Base-by-base conservation (phyloP, 2,113 vertebrate species). In the Hydrochoerus hydrochaeris region DNA sequence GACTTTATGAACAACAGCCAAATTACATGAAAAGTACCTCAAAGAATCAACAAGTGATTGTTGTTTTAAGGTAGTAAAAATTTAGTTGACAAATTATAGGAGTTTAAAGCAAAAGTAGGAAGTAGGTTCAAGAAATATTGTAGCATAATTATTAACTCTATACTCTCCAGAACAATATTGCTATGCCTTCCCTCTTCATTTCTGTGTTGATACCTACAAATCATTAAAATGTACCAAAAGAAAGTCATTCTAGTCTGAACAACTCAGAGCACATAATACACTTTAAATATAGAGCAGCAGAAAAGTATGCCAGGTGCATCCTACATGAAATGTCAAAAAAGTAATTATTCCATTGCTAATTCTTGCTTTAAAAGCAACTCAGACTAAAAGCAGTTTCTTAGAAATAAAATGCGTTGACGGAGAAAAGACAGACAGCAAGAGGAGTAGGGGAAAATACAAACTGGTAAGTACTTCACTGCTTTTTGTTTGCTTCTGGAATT, bases 311-410 rank as follows among this genome's bases (percentile, higher is more conserved):
- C 46, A 63, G 82, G 16, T 57, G 54, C 63, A 73, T 86, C 86
- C 71, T 8, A 73, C 24, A 41, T 46, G 24, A 32, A 5, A 91
- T 58, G 2, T 52, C 26, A 17, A 57, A 52, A 88, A 54, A 30
- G 7, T 26, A 62, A 19, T 38, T 44, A 85, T 60, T 57, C 4
- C 26, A 87, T 44, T 83, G 58, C 41, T 93, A 85, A 87, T 49
- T 82, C 19, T 65, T 73, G 24, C 30, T 62, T 81, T 38, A 87
- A 96, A 96, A 82, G 28, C 73, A 85, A 71, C 44, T 73, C n/a
- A 75, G 0, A n/a, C 28, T 38, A 81, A 93, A 41, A 85, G 3
- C 6, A 44, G 14, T 26, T 44, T 93, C 19, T 75, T 38, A 49
- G 58, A 86, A 90, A 63, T 80, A 69, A 60, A 22, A 58, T 46